Percentiles rank a stretch among this genome's conserved stretches.
Evolutionary conservation across 1,140 invertebrate species (phyloP).

Genomic region (Xylocopa sonorina): DNA sequence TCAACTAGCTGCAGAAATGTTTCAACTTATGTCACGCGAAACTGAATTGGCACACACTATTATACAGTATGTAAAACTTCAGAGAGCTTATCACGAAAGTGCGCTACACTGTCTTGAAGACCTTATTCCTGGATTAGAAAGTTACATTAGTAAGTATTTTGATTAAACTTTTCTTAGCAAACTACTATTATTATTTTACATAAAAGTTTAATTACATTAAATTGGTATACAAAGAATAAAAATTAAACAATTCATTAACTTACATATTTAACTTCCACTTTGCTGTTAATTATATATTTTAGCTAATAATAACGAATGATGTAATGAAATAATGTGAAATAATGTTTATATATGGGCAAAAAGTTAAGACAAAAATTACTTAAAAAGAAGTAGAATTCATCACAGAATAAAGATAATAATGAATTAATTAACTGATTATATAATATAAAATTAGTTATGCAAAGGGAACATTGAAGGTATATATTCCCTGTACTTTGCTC

Average conservation of each 20-base stretch:
- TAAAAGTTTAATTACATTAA: not conserved
- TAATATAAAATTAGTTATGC: too few species aligned
- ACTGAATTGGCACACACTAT: slow-evolving; percentile 91
- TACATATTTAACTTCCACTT: too few species aligned
- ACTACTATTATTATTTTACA: not conserved
- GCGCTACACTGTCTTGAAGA: slow-evolving; percentile 89
- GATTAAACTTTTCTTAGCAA: not conserved
- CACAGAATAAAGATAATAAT: too few species aligned
- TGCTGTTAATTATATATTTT: too few species aligned
- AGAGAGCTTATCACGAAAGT: slow-evolving; percentile 91
- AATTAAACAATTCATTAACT: not conserved
- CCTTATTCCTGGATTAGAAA: slow-evolving; percentile 90
- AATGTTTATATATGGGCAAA: too few species aligned
- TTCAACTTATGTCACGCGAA: slow-evolving; percentile 92
- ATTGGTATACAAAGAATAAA: not conserved
- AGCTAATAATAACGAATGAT: too few species aligned
- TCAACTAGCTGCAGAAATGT: slow-evolving; percentile 94
- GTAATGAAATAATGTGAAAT: too few species aligned
- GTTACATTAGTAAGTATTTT: slow-evolving; percentile 86
- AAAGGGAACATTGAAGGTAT: too few species aligned
- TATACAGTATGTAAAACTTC: slow-evolving; percentile 92
- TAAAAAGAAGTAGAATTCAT: too few species aligned
- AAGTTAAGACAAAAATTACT: too few species aligned
- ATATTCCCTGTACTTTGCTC: too few species aligned
- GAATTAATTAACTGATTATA: too few species aligned